These are phyloP conservation scores for Cheilosia soror DNA, from an alignment of 2,888 invertebrate genomes.

Conservation along the genomic window DNA sequence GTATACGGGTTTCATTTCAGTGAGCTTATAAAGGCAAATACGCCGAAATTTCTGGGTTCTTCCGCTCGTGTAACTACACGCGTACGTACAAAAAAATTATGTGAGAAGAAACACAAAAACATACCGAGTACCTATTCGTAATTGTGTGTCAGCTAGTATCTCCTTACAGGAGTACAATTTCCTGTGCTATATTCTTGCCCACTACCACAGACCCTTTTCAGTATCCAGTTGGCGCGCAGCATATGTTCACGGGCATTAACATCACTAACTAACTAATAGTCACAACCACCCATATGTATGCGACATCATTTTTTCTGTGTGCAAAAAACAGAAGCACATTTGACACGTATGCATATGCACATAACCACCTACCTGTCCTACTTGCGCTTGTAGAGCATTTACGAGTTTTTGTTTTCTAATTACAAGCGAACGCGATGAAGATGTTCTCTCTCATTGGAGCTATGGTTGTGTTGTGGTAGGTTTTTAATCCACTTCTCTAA, in stretches of 20 bases:
- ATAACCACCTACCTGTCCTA: too few relatives aligned
- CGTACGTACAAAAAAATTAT: conserved; percentile 1
- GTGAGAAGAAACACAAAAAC: conserved; percentile 34
- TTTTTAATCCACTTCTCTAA: too few relatives aligned
- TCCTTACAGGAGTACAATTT: conserved; percentile 58
- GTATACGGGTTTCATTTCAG: conserved; percentile 48
- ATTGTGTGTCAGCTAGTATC: conserved; percentile 68
- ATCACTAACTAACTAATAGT: conserved; percentile 27
- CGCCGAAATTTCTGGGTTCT: conserved; percentile 57
- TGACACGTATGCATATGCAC: too few relatives aligned
- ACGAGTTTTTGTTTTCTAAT: too few relatives aligned
- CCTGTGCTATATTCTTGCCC: conserved; percentile 68
- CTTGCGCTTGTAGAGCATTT: too few relatives aligned
- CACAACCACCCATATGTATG: conserved; percentile 29
- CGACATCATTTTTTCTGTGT: too few relatives aligned
- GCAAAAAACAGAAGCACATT: too few relatives aligned
- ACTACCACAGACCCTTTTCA: conserved; percentile 46
- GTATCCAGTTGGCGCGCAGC: too few relatives aligned
- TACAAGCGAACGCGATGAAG: too few relatives aligned
- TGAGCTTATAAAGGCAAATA: conserved; percentile 65
- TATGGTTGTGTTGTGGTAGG: too few relatives aligned
- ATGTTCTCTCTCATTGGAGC: too few relatives aligned
- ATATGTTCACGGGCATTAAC: conserved; percentile 16
- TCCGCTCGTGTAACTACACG: conserved; percentile 32
- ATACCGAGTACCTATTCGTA: conserved; percentile 40